These are phyloP conservation scores for Tipula confusa DNA, from an alignment of 2,888 invertebrate genomes.

Conservation along the genomic window DNA sequence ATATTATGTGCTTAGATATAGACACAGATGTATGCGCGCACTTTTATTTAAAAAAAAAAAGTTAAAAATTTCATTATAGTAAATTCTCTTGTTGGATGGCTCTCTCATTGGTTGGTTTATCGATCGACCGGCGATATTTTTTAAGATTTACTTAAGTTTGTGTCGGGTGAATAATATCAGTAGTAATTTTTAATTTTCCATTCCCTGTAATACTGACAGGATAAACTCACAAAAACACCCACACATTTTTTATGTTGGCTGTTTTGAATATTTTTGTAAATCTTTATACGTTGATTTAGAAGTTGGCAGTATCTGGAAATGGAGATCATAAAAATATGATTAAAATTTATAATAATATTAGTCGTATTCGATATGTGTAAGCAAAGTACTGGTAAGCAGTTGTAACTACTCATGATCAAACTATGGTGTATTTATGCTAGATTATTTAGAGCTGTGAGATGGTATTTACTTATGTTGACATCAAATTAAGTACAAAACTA, in stretches of 20 bases:
- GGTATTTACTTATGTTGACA: too few relatives aligned
- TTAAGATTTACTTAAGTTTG: not conserved
- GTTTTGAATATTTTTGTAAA: too few relatives aligned
- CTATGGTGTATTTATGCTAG: too few relatives aligned
- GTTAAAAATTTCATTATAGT: not conserved
- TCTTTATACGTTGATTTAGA: not conserved
- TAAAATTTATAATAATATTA: too few relatives aligned
- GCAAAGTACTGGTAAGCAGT: too few relatives aligned
- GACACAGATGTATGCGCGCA: not conserved
- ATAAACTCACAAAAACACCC: too few relatives aligned
- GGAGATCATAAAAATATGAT: not conserved
- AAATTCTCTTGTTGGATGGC: not conserved
- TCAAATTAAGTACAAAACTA: too few relatives aligned
- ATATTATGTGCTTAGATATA: not conserved
- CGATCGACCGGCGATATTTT: conserved; percentile 12
- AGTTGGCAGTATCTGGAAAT: not conserved
- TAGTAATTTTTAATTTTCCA: not conserved
- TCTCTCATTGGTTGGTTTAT: not conserved
- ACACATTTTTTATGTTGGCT: not conserved
- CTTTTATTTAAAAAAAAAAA: not conserved
- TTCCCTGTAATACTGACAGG: not conserved
- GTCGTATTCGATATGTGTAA: too few relatives aligned
- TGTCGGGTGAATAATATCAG: not conserved
- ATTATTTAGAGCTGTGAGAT: too few relatives aligned
- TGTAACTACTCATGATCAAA: too few relatives aligned